Conservation (phyloP, 1,140 invertebrate genomes). For the Euura lappo region DNA sequence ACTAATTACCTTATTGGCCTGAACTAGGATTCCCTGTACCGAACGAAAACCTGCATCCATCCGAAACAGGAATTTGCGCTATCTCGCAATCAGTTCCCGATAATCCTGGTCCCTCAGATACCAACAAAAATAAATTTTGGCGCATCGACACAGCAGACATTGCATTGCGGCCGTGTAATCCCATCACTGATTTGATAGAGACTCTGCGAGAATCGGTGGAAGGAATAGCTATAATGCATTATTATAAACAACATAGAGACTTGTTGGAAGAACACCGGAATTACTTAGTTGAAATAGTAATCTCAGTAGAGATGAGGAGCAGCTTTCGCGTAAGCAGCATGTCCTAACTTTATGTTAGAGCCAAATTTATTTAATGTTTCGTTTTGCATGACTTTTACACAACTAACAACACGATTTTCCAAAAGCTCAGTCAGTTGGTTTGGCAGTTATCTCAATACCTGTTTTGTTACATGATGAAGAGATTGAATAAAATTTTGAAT, state of each 20-base stretch:
- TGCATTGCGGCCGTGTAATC: not conserved
- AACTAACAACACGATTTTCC: not conserved
- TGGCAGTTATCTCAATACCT: not conserved
- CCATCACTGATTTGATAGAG: not conserved
- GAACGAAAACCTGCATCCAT: not conserved
- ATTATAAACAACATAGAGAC: conserved; percentile 11
- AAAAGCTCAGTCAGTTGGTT: not conserved
- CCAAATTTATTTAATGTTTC: not conserved
- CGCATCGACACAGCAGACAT: not conserved
- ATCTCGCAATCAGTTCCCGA: not conserved
- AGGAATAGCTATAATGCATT: conserved; percentile 6
- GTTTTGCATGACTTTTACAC: not conserved
- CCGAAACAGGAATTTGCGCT: not conserved
- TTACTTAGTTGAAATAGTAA: conserved; percentile 10
- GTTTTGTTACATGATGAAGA: not conserved
- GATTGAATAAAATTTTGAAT: not conserved
- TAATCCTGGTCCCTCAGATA: not conserved
- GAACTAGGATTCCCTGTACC: not conserved
- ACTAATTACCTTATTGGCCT: not conserved
- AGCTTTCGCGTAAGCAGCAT: conserved; percentile 9
- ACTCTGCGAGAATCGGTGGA: not conserved
- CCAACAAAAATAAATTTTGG: not conserved
- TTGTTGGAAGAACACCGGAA: conserved; percentile 8
- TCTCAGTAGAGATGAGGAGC: conserved; percentile 10
- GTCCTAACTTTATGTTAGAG: not conserved